Evolutionary conservation across 2,888 invertebrate genomes (phyloP), one percentile per base, ranked within the genome.

Genomic region (Dyspetes luteomarginatus): DNA sequence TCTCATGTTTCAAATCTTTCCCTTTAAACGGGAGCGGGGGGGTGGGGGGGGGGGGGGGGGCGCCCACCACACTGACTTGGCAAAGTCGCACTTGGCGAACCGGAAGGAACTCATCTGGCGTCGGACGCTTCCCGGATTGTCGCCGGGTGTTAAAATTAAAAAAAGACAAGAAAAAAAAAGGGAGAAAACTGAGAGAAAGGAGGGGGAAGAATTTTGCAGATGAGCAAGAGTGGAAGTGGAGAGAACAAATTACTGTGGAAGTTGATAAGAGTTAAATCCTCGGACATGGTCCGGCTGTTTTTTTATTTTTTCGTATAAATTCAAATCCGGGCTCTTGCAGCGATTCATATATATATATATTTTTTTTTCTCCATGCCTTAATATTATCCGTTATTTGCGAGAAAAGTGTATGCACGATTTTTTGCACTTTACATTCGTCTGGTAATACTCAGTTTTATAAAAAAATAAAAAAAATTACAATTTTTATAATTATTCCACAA

Each of bases 191-290:
- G 12, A 22, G 28, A 19, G 43, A 17, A 5, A 19, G 60, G 43
- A 5, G 56, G 17, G 64, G 7, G 64, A 64, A 77, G 36, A 56
- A 64, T 56, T 78, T 78, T 28, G n/a, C 15, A 48, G 50, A 36
- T 60, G 0, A 5, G 17, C n/a, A 26, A 15, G 15, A 19, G 28
- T 28, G 62, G 19, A 65, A 26, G 36, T 50, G 65, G 64, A 28
- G 58, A 43, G 58, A 50, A 65, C 77, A 72, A 65, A 78, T 78
- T 72, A 60, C 60, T 45, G 45, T n/a, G 22, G 58, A 41, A 28
- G 41, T 45, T 58, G 64, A 65, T 65, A 65, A 77, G 64, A 71
- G 64, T 48, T 4, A n/a, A 36, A 36, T 56, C 55, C 55, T n/a
- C 55, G 26, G 24, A 9, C n/a, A 26, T 55, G 7, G n/a, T 17